Conservation (phyloP, 2,888 invertebrate species). For the Torymus auratus region DNA sequence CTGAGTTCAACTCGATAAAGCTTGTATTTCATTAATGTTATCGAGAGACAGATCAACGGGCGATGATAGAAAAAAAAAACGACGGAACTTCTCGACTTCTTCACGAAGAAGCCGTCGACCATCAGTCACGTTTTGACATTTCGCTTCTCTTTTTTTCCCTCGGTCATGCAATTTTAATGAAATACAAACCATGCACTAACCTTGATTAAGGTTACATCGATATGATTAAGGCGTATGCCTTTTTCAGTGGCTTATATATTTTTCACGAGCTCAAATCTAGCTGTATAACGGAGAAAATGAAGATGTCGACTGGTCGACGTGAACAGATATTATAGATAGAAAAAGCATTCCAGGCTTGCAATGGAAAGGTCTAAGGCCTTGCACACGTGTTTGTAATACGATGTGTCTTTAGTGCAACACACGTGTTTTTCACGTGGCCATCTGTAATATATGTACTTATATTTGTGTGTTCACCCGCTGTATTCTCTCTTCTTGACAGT, state of each 20-base stretch:
- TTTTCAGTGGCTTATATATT: too few relatives aligned
- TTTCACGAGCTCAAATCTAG: too few relatives aligned
- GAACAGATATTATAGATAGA: too few relatives aligned
- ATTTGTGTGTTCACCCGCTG: not conserved
- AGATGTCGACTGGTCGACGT: too few relatives aligned
- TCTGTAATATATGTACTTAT: not conserved
- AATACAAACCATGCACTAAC: constrained; percentile 34
- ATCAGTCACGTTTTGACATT: constrained; percentile 41
- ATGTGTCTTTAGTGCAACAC: too few relatives aligned
- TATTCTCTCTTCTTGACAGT: not conserved
- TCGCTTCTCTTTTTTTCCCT: constrained; percentile 3
- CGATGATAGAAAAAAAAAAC: constrained; percentile 1
- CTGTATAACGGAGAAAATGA: too few relatives aligned
- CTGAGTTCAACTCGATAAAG: constrained; percentile 25
- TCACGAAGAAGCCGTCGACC: not conserved
- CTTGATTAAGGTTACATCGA: constrained; percentile 37
- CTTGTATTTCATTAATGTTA: constrained; percentile 47
- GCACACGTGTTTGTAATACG: too few relatives aligned
- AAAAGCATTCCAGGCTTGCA: constrained; percentile 4
- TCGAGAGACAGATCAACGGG: constrained; percentile 1
- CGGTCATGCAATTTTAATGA: constrained; percentile 22
- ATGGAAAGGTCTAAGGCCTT: constrained; percentile 1
- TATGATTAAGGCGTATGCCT: not conserved
- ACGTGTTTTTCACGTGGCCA: too few relatives aligned
- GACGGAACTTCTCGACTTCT: constrained; percentile 30